phyloP scores from a whole-genome alignment of 92 coral and sea anemone species.

The Paramuricea clavata region DNA sequence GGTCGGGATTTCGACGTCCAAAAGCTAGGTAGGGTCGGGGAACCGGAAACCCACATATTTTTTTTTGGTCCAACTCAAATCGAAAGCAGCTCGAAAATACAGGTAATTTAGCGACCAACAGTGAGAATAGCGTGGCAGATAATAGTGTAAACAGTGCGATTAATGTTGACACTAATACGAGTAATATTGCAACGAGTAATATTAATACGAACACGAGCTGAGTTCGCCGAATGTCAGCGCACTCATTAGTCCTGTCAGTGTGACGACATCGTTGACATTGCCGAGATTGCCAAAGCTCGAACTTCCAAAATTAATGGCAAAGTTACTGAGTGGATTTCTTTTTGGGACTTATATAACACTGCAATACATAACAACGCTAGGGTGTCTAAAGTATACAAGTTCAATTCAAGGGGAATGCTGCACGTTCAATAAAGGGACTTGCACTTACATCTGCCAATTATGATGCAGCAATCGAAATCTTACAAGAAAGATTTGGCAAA shows the following conservation, averaged over 20 bases:
- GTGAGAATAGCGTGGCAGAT: not conserved
- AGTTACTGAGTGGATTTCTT: constrained; percentile 1
- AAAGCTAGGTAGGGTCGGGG: no score
- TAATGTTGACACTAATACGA: not conserved
- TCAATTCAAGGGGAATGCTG: constrained; percentile 42
- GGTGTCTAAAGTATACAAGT: constrained; percentile 37
- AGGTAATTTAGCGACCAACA: not conserved
- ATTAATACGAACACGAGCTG: not conserved
- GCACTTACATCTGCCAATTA: constrained; percentile 43
- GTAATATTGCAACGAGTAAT: not conserved
- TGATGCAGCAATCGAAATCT: constrained; percentile 34
- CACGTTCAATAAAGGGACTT: constrained; percentile 43
- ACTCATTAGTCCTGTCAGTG: no score
- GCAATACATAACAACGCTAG: constrained; percentile 8
- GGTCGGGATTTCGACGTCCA: no score
- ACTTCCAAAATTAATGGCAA: constrained; percentile 32
- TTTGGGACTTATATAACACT: constrained; percentile 21
- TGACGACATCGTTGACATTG: constrained; percentile 8
- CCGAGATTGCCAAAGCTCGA: constrained; percentile 28
- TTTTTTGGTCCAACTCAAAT: constrained; percentile 7
- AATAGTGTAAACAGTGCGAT: not conserved
- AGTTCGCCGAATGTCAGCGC: no score
- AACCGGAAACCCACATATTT: no score
- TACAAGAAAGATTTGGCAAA: no score
- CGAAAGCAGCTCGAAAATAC: not conserved